phyloP scores from a whole-genome alignment of 1,140 invertebrate species.

The Leptinotarsa lineolata region DNA sequence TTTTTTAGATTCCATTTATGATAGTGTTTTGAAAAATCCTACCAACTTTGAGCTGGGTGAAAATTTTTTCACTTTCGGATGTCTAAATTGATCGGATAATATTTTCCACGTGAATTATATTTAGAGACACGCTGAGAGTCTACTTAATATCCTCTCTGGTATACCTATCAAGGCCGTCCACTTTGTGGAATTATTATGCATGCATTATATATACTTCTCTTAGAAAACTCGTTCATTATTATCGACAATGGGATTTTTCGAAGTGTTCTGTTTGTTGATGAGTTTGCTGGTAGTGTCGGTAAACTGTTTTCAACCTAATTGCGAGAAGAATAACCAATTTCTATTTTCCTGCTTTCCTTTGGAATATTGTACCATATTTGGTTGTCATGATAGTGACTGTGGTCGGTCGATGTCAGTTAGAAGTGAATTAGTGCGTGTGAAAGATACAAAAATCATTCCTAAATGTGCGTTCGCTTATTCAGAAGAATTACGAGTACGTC shows the following conservation, averaged over 20 bases:
- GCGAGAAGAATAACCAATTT: slow-evolving; percentile 3
- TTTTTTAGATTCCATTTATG: too few relatives aligned
- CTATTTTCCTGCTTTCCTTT: background rate
- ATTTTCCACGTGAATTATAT: too few relatives aligned
- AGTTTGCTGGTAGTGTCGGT: background rate
- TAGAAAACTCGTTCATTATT: background rate
- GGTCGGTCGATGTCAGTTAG: background rate
- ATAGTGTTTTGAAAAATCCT: too few relatives aligned
- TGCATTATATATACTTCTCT: background rate
- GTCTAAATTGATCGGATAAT: too few relatives aligned
- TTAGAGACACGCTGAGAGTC: too few relatives aligned
- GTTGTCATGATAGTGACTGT: background rate
- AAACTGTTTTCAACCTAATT: background rate
- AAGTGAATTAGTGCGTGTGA: background rate
- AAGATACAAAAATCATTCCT: slow-evolving; percentile 4
- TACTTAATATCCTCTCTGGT: too few relatives aligned
- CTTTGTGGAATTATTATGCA: too few relatives aligned
- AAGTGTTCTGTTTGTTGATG: background rate
- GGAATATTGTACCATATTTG: background rate
- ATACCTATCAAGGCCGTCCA: too few relatives aligned
- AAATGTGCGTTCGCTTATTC: background rate
- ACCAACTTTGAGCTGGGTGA: too few relatives aligned
- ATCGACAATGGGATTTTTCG: background rate
- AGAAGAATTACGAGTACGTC: background rate
- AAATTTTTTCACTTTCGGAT: too few relatives aligned